Evolutionary conservation across 2,797 vertebrate genomes (phyloP).

Genomic region (Alca torda): DNA sequence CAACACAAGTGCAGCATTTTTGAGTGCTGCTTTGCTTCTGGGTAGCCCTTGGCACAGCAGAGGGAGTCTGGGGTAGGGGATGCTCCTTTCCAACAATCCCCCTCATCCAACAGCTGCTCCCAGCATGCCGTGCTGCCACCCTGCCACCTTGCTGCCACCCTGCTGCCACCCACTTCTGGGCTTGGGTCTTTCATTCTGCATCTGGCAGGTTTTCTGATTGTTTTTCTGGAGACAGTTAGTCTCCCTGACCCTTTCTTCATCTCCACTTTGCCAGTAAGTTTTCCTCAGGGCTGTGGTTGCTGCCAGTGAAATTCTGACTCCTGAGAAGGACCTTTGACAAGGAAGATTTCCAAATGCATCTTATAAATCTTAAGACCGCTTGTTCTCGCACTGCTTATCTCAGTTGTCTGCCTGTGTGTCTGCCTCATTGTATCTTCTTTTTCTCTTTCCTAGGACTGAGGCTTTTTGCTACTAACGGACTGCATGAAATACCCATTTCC

Average conservation of each 20-base stretch:
- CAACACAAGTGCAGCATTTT: background rate
- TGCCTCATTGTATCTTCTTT: background rate
- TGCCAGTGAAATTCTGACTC: background rate
- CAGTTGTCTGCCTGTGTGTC: background rate
- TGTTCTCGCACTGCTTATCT: background rate
- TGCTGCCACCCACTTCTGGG: background rate
- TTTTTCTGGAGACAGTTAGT: background rate
- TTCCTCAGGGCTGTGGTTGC: background rate
- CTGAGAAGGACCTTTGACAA: background rate
- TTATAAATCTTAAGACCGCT: background rate
- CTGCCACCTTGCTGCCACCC: background rate
- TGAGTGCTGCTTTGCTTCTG: background rate
- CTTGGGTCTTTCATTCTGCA: background rate
- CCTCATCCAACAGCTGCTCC: background rate
- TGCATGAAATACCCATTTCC: background rate
- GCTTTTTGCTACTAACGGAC: background rate
- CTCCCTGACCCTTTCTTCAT: background rate
- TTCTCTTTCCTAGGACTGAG: background rate
- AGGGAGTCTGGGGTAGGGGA: background rate
- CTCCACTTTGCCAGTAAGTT: background rate
- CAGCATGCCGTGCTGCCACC: fast-evolving
- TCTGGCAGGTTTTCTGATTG: background rate
- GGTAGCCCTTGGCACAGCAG: background rate
- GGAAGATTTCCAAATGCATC: background rate
- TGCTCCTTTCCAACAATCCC: background rate